Evolutionary conservation across 1,140 invertebrate genomes (phyloP).

Genomic region (Caligus rogercresseyi): DNA sequence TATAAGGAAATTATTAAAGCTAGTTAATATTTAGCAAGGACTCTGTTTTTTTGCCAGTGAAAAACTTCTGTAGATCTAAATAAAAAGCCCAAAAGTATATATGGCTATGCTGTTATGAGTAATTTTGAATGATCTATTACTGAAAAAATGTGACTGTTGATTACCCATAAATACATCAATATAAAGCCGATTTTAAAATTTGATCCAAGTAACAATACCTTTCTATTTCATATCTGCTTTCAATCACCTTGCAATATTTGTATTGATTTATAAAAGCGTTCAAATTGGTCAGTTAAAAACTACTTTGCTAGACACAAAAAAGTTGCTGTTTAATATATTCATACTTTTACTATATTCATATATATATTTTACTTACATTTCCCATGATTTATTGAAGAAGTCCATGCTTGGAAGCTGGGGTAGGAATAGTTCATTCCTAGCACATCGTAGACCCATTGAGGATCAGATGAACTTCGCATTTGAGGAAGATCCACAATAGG

Average conservation of each 20-base stretch:
- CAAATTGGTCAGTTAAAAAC: background rate
- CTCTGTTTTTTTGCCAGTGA: too few relatives aligned
- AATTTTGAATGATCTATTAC: too few relatives aligned
- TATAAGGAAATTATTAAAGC: too few relatives aligned
- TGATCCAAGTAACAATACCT: too few relatives aligned
- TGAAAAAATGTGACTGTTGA: too few relatives aligned
- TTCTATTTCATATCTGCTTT: too few relatives aligned
- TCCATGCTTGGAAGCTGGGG: background rate
- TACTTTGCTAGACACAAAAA: background rate
- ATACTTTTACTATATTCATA: background rate
- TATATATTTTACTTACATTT: background rate
- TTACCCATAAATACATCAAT: too few relatives aligned
- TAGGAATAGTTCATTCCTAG: constrained; percentile 4
- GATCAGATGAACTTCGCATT: background rate
- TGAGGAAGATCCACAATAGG: background rate
- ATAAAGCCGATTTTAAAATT: too few relatives aligned
- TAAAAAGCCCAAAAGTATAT: too few relatives aligned
- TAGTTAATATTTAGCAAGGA: too few relatives aligned
- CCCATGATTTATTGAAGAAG: background rate
- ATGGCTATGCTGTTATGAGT: too few relatives aligned
- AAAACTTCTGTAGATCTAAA: too few relatives aligned
- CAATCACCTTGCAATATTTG: background rate
- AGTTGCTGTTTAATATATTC: background rate
- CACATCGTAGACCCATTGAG: background rate
- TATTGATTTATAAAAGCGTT: background rate